Percentiles rank a stretch among this genome's conserved stretches.
Evolutionary conservation across 2,888 invertebrate genomes (phyloP).

Genomic region (Theretra japonica): DNA sequence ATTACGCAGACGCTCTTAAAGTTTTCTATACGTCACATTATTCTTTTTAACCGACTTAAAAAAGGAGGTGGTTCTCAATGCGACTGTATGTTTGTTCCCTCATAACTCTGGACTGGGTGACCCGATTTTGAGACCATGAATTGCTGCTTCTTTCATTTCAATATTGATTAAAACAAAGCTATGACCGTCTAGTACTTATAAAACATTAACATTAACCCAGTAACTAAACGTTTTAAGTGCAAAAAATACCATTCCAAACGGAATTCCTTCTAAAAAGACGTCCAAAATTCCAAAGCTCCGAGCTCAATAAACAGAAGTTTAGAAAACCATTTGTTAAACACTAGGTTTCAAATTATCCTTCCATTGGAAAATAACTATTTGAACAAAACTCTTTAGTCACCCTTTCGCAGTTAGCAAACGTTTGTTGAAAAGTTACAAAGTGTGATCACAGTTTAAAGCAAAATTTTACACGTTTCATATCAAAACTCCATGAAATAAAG

Average conservation of each 20-base stretch:
- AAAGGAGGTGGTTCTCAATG: too few relatives aligned
- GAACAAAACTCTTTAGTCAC: neutral
- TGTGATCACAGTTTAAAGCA: conserved; percentile 23
- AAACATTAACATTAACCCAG: too few relatives aligned
- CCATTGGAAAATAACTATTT: neutral
- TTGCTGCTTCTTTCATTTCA: too few relatives aligned
- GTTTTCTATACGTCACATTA: too few relatives aligned
- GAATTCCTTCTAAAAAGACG: neutral
- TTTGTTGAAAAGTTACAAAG: conserved; percentile 29
- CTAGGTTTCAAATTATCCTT: neutral
- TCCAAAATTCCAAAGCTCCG: neutral
- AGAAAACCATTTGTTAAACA: conserved; percentile 15
- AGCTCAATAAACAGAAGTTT: neutral
- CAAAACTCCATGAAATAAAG: conserved; percentile 13
- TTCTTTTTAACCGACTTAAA: too few relatives aligned
- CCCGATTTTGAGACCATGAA: too few relatives aligned
- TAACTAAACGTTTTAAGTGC: too few relatives aligned
- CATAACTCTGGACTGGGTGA: too few relatives aligned
- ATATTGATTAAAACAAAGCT: too few relatives aligned
- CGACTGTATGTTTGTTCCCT: too few relatives aligned
- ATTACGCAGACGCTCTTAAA: too few relatives aligned
- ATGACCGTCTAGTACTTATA: too few relatives aligned
- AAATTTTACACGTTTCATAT: conserved; percentile 29
- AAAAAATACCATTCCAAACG: neutral
- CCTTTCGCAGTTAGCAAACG: conserved; percentile 11